Conservation (phyloP, 2,797 vertebrate genomes). For the Alauda arvensis region DNA sequence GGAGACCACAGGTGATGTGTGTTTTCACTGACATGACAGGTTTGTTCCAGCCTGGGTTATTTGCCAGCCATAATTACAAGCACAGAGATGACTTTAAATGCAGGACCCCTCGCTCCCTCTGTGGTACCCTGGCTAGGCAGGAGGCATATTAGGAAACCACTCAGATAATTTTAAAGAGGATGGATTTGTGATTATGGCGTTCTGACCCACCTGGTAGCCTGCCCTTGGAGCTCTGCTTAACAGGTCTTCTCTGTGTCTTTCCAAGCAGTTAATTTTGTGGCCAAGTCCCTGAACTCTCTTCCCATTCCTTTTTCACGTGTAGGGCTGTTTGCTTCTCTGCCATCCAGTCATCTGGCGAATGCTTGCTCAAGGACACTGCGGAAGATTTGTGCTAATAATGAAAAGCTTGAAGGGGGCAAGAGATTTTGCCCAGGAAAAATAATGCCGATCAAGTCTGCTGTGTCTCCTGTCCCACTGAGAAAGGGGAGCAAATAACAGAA, state of each 20-base stretch:
- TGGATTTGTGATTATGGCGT: constrained; percentile 50
- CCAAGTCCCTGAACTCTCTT: constrained; percentile 64
- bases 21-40: background rate
- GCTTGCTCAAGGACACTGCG: constrained; percentile 36
- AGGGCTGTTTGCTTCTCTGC: constrained; percentile 57
- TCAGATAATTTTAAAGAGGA: constrained; percentile 20
- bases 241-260: constrained; percentile 40
- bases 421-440: constrained; percentile 46
- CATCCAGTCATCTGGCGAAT: constrained; percentile 40
- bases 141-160: background rate
- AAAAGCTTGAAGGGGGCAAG: constrained; percentile 42
- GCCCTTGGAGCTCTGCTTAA: constrained; percentile 56
- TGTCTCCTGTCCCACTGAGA: constrained; percentile 10
- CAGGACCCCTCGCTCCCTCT: rapidly evolving
- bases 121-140: background rate
- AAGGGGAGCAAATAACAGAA: background rate
- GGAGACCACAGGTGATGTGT: rapidly evolving
- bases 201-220: constrained; percentile 46
- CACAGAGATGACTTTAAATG: rapidly evolving
- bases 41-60: background rate
- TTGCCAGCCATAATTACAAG: background rate
- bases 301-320: constrained; percentile 25
- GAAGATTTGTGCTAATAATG: constrained; percentile 67
- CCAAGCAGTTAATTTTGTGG: constrained; percentile 56
- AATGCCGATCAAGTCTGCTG: background rate